phyloP scores from a whole-genome alignment of 1,140 invertebrate species.

The Drosophila gunungcola region DNA sequence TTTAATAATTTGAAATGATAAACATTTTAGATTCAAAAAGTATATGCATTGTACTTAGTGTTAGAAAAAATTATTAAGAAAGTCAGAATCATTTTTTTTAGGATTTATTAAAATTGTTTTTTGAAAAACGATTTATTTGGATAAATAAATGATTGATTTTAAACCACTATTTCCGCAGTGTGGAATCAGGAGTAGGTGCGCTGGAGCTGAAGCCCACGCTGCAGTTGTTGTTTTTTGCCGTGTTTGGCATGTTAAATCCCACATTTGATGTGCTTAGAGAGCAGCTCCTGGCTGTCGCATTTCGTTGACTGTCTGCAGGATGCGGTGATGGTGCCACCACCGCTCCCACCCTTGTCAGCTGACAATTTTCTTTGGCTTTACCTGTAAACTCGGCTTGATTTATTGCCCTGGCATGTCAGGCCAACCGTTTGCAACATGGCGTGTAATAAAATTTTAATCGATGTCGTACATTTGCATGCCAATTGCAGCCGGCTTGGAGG shows the following conservation, averaged over 20 bases:
- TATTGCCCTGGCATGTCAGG: conserved; percentile 66
- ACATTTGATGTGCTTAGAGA: conserved; percentile 82
- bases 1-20: too few species aligned
- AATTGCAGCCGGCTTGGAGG: conserved; percentile 70
- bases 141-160: too few species aligned
- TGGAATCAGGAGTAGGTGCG: conserved; percentile 1
- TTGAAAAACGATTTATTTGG: too few species aligned
- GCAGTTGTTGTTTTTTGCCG: conserved; percentile 44
- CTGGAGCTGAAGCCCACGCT: conserved; percentile 12
- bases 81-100: too few species aligned
- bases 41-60: too few species aligned
- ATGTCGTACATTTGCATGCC: conserved; percentile 83
- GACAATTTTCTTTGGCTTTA: conserved; percentile 82
- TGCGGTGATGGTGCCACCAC: neutral
- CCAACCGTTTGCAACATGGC: conserved; percentile 65
- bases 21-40: too few species aligned
- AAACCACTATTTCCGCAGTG: conserved; percentile 14
- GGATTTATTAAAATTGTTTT: too few species aligned
- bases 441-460: conserved; percentile 84
- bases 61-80: too few species aligned
- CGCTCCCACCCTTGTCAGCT: conserved; percentile 39
- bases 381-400: conserved; percentile 81
- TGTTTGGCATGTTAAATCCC: conserved; percentile 81
- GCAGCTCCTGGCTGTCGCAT: conserved; percentile 43
- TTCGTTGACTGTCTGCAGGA: conserved; percentile 42